Evolutionary conservation across 2,113 vertebrate genomes (phyloP), one percentile per base, ranked within the genome.

Genomic region (Caretta caretta): DNA sequence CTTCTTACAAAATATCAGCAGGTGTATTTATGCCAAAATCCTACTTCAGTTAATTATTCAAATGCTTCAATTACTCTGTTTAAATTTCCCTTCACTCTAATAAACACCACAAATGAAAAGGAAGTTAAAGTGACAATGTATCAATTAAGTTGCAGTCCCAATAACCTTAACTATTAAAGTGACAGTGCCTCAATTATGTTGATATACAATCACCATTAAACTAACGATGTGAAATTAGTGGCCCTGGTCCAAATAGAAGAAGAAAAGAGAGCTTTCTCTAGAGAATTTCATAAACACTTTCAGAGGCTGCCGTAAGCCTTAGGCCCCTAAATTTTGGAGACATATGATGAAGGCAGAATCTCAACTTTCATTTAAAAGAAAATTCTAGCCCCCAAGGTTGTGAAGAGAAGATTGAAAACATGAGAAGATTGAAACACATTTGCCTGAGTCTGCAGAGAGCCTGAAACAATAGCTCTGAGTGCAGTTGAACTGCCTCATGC

Each of bases 71-170:
- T 96, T 90, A 85, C 24, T 89, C n/a, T 22, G 38, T 38, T 59
- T 87, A 62, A 93, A 92, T 5, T 17, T 38, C 22, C 29, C 86
- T 84, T 49, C 8, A 22, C 89, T 90, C 46, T 80, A 24, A 82
- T 91, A 96, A 94, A 84, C 12, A 69, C 27, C 51, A 56, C 84
- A 76, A 76, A 75, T 80, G 83, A 29, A 92, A 90, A 93, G 48
- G 3, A 50, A 88, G 49, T 24, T 50, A 79, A 57, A 19, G 42
- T 79, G 54, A 49, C 46, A 38, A 56, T 79, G 9, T 42, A 83
- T 62, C 80, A 50, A 54, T 59, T 90, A 76, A 86, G 48, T 0
- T 87, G 54, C 76, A 83, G 57, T 75, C 9, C 29, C 62, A 78
- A 59, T 83, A 38, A 80, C 76, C 50, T 89, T 62, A 62, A 85